These are phyloP conservation scores for Gadopsis bispinosus DNA, from an alignment of 2,797 vertebrate genomes.

Conservation along the genomic window DNA sequence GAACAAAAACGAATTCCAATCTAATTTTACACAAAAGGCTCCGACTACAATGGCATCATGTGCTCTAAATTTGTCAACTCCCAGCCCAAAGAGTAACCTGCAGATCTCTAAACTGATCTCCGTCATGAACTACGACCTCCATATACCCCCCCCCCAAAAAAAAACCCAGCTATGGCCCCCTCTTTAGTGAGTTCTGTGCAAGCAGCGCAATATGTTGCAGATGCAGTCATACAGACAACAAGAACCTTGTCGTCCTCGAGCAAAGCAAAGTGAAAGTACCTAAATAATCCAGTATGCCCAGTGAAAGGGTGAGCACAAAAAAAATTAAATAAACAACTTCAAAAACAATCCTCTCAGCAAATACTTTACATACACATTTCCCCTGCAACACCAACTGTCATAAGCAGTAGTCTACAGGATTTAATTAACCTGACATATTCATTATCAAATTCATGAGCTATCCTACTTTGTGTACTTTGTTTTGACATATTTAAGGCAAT, in stretches of 20 bases:
- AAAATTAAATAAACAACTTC: background rate
- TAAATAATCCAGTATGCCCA: background rate
- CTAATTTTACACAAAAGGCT: conserved; percentile 74
- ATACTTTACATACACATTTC: background rate
- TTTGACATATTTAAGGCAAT: conserved; percentile 57
- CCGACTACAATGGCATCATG: conserved; percentile 73
- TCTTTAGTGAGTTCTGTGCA: conserved; percentile 57
- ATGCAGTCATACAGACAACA: conserved; percentile 35
- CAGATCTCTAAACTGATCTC: conserved; percentile 74
- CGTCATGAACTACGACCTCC: conserved; percentile 74
- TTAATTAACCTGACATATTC: conserved; percentile 25
- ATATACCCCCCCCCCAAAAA: conserved; percentile 32
- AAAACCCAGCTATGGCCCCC: conserved; percentile 36
- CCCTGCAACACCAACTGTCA: background rate
- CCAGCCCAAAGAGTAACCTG: conserved; percentile 72
- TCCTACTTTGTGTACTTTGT: conserved; percentile 41
- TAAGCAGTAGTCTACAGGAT: background rate
- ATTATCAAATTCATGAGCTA: conserved; percentile 48
- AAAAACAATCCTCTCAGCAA: conserved; percentile 27
- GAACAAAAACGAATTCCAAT: conserved; percentile 57
- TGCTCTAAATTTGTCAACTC: conserved; percentile 76
- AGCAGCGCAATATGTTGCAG: conserved; percentile 41
- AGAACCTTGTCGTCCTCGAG: conserved; percentile 22
- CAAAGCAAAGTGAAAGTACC: conserved; percentile 26
- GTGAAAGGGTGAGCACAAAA: conserved; percentile 15